Percentiles rank a stretch among this genome's conserved stretches.
These are phyloP conservation scores for Wasmannia auropunctata DNA, from an alignment of 1,140 invertebrate species.

Conservation along the genomic window DNA sequence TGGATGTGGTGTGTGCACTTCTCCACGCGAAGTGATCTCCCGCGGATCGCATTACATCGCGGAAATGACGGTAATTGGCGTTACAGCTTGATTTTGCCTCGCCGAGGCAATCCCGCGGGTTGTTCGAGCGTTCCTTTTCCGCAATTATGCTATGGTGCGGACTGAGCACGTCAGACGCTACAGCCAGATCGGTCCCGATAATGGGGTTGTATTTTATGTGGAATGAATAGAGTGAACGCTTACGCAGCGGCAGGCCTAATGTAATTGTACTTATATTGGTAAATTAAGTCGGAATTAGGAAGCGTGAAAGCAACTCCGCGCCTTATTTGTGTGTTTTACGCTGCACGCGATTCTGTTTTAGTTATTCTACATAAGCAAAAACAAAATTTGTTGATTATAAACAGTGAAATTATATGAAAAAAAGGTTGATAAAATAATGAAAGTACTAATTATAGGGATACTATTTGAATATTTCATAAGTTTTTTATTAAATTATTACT, in stretches of 20 bases:
- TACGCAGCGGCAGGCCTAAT: not conserved
- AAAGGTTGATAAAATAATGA: not conserved
- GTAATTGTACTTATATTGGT: conserved; percentile 32
- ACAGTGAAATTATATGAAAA: not conserved
- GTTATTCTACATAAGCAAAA: not conserved
- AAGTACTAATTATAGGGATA: not conserved
- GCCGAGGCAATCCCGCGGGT: not conserved
- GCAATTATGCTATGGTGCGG: conserved; percentile 19
- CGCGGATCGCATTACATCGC: conserved; percentile 37
- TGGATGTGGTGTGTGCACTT: not conserved
- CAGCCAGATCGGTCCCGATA: conserved; percentile 7
- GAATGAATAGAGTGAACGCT: conserved; percentile 1
- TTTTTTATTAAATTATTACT: not conserved
- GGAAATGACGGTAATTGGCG: conserved; percentile 51
- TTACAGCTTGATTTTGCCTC: conserved; percentile 38
- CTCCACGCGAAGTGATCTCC: not conserved
- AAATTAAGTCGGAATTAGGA: conserved; percentile 34
- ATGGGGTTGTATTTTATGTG: conserved; percentile 19
- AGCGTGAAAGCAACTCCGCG: conserved; percentile 36
- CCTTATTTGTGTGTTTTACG: not conserved
- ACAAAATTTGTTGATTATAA: not conserved
- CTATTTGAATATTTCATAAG: not conserved
- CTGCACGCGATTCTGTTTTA: conserved; percentile 27
- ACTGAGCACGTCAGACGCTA: not conserved
- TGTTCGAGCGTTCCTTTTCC: conserved; percentile 24